These are phyloP conservation scores for Xerus rutilus DNA, from an alignment of 2,797 vertebrate genomes.

Conservation along the genomic window DNA sequence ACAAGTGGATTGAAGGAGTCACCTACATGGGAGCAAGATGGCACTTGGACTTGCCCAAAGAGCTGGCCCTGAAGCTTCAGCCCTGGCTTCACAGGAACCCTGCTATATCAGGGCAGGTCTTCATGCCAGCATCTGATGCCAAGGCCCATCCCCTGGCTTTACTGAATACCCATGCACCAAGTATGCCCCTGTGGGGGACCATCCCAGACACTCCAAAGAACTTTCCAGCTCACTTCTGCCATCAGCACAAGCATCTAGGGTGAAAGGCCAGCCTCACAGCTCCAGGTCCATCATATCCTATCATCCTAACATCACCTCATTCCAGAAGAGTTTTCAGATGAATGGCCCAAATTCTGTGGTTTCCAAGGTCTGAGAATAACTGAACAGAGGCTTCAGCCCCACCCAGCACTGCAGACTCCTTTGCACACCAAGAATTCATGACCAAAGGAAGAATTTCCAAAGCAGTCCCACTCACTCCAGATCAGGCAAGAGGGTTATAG, in stretches of 20 bases:
- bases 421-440: not conserved
- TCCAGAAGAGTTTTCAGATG: not conserved
- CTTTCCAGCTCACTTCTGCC: not conserved
- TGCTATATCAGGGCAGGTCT: not conserved
- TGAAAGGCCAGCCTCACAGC: not conserved
- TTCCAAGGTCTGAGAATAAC: not conserved
- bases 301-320: not conserved
- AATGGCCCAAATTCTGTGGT: not conserved
- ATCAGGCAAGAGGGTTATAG: not conserved
- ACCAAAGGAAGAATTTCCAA: not conserved
- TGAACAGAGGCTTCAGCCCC: not conserved
- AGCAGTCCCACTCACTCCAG: not conserved
- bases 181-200: not conserved
- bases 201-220: not conserved
- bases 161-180: not conserved
- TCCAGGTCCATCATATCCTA: not conserved
- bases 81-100: not conserved
- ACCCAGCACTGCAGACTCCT: not conserved
- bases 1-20: not conserved
- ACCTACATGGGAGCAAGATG: not conserved
- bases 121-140: not conserved
- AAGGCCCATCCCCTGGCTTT: not conserved
- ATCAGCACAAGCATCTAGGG: not conserved
- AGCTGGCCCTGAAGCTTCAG: too few relatives aligned
- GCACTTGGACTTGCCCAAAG: not conserved